These are phyloP conservation scores for Accipiter virgatus DNA, from an alignment of 2,113 vertebrate species.

Conservation along the genomic window DNA sequence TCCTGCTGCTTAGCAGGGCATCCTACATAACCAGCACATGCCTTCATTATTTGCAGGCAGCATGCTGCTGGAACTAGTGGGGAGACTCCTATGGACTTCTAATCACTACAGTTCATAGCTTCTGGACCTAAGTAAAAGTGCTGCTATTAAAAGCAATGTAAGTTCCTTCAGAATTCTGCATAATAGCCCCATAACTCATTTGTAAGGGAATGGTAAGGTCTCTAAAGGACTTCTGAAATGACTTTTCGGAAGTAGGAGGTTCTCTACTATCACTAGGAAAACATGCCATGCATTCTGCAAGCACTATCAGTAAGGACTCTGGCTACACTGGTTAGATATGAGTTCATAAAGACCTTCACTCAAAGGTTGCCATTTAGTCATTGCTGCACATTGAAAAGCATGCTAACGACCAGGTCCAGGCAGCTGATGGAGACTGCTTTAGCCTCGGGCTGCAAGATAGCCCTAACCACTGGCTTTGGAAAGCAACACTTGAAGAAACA, in stretches of 20 bases:
- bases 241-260: constrained; percentile 22
- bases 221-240: background rate
- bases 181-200: background rate
- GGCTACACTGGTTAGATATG: background rate
- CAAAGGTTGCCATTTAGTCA: background rate
- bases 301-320: background rate
- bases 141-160: background rate
- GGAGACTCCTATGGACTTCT: background rate
- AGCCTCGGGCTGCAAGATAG: background rate
- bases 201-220: background rate
- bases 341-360: constrained; percentile 7
- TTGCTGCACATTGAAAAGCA: background rate
- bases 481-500: background rate
- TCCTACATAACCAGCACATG: background rate
- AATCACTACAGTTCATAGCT: background rate
- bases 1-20: background rate
- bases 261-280: background rate
- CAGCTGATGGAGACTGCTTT: background rate
- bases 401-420: background rate
- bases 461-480: background rate
- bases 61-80: background rate
- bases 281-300: constrained; percentile 6
- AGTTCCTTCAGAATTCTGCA: background rate
- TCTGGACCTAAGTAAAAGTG: background rate
- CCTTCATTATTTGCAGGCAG: background rate